Percentiles rank a stretch among this genome's conserved stretches.
phyloP scores from a whole-genome alignment of 2,797 vertebrate genomes.

The Allobates femoralis region DNA sequence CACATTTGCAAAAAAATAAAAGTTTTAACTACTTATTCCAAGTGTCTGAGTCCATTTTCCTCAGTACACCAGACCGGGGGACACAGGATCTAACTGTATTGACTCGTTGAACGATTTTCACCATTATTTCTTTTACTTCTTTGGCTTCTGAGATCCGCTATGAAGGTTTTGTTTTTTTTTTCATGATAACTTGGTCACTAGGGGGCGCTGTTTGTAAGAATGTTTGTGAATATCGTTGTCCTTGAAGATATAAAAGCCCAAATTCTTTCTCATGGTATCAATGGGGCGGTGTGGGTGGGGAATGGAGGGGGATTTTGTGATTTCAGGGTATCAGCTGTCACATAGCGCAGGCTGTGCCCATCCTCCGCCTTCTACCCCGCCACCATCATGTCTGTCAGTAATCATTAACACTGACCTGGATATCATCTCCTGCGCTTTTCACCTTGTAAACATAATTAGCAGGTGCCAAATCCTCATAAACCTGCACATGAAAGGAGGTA shows the following conservation, averaged over 20 bases:
- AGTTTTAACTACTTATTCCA: too few relatives aligned
- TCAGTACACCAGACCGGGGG: too few relatives aligned
- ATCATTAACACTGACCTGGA: conserved; percentile 1
- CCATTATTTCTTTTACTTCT: too few relatives aligned
- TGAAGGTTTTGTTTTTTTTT: background rate
- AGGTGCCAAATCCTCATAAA: conserved; percentile 12
- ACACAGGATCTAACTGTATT: too few relatives aligned
- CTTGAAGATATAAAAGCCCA: background rate
- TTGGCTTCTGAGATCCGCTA: too few relatives aligned
- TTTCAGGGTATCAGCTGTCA: too few relatives aligned
- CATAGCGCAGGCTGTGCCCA: too few relatives aligned
- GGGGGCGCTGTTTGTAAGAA: background rate
- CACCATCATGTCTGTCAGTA: background rate
- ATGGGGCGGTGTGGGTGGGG: background rate
- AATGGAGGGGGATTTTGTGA: too few relatives aligned
- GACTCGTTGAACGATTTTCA: too few relatives aligned
- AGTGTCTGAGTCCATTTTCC: too few relatives aligned
- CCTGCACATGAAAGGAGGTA: conserved; percentile 31
- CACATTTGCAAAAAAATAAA: too few relatives aligned
- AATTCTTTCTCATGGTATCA: background rate
- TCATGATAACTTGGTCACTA: background rate
- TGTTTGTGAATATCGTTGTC: background rate
- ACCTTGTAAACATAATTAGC: conserved; percentile 9
- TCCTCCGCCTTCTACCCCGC: too few relatives aligned
- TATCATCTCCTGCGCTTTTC: background rate